A percentile compares a stretch with the other conserved stretches of the same genome.
Conservation (phyloP, 37 sponge, comb jelly and placozoan genomes). For the Dysidea cf. avara region DNA sequence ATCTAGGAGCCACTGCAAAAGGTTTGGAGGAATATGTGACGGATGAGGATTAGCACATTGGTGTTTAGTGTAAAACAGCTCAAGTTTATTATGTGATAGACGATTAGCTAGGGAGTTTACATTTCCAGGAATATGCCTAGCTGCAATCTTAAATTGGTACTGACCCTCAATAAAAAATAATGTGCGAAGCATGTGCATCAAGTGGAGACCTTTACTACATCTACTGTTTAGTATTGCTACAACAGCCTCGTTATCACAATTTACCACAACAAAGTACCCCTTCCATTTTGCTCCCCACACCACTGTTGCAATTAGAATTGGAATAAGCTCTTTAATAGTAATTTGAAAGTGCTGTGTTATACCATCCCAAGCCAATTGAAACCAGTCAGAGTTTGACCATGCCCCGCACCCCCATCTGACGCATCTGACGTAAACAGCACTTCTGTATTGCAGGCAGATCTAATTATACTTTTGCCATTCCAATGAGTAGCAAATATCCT, state of each 20-base stretch:
- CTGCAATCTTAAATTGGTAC: background rate
- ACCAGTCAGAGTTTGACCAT: constrained; percentile 23
- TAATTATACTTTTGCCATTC: constrained; percentile 19
- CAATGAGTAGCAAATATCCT: constrained; percentile 4
- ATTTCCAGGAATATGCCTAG: constrained; percentile 13
- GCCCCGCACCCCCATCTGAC: constrained; percentile 54
- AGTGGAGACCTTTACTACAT: background rate
- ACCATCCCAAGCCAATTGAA: constrained; percentile 39
- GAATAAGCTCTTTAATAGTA: constrained; percentile 29
- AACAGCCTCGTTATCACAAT: constrained; percentile 47
- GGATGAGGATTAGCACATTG: background rate
- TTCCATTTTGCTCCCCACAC: constrained; percentile 40
- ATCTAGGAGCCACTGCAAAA: background rate
- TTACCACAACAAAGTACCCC: background rate
- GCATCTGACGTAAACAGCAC: constrained; percentile 24
- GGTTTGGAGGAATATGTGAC: background rate
- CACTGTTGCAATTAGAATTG: constrained; percentile 28
- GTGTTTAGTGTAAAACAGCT: constrained; percentile 1
- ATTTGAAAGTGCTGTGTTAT: background rate
- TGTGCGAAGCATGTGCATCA: constrained; percentile 48
- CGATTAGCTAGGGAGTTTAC: constrained; percentile 22
- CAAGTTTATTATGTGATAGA: constrained; percentile 23
- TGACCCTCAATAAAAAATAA: constrained; percentile 38
- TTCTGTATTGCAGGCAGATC: background rate
- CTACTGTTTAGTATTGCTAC: constrained; percentile 15